phyloP scores from a whole-genome alignment of 1,140 invertebrate genomes.

The Adoxophyes honmai region DNA sequence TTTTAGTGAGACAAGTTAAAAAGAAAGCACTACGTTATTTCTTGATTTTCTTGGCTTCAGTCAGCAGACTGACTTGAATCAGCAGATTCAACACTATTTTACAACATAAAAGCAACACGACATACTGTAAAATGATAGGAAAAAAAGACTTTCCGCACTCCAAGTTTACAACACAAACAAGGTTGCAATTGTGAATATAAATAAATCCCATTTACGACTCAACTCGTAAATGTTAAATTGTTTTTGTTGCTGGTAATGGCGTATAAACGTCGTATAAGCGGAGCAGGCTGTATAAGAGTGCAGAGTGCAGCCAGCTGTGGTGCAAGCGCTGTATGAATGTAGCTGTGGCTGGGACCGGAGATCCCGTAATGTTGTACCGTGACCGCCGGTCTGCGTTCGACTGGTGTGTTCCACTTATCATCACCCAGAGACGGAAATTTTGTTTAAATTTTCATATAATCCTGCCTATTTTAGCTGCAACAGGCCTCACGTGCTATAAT shows the following conservation, averaged over 20 bases:
- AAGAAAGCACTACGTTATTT: no score
- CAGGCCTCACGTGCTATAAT: no score
- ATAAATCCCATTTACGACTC: conserved; percentile 53
- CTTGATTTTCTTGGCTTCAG: no score
- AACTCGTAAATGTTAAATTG: conserved; percentile 66
- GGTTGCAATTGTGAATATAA: conserved; percentile 40
- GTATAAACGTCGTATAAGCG: conserved; percentile 20
- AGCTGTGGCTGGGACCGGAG: conserved; percentile 39
- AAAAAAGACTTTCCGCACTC: no score
- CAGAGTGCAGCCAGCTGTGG: not conserved
- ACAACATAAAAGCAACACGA: conserved; percentile 25
- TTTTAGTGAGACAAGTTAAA: no score
- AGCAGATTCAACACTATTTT: no score
- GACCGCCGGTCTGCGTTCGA: conserved; percentile 1
- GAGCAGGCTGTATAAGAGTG: not conserved
- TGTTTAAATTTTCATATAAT: no score
- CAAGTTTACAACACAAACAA: conserved; percentile 29
- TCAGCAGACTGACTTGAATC: no score
- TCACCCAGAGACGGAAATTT: no score
- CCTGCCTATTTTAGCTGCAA: no score
- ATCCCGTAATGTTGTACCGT: conserved; percentile 49
- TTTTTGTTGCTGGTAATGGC: conserved; percentile 46
- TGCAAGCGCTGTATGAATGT: conserved; percentile 35
- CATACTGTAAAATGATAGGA: no score
- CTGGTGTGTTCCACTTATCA: not conserved